Evolutionary conservation across 1,140 invertebrate species (phyloP), one percentile per base, ranked within the genome.

Genomic region (Lepidostoma basale): DNA sequence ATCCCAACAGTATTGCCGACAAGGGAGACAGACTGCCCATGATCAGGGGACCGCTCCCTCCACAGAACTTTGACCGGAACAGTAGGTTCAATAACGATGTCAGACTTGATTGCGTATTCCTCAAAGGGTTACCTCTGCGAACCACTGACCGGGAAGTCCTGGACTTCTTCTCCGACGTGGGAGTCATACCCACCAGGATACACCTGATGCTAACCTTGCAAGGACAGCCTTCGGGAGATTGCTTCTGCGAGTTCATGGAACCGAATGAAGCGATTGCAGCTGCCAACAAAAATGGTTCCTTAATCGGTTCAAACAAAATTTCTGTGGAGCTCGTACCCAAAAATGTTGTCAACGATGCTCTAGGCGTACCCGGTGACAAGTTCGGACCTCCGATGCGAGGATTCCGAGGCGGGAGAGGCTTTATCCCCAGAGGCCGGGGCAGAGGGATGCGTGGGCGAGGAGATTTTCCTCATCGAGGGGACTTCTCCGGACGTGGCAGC

Each of bases 181-280:
- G 89, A 9, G 82, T 94, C 1, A 86, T 88, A 0, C 92, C 93
- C 0, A 83, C 85, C 23, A 86, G 90, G 65, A 92, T 95, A 65
- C 91, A 94, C 74, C 86, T 94, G 64, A 85, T 95, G 77, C 80
- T 88, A 10, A 90, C 89, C 70, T 78, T 86, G 5, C 83, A 83
- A 42, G 87, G 89, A 2, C 83, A 87, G 67, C 90, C 91, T 0
- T 87, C 88, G 0, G 94, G 94, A 0, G 90, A 94, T 71, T 94
- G 92, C 33, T 94, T 93, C 76, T 92, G 94, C 72, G 93, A 96
- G 76, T 96, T 97, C 76, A 79, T 83, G 8, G 86, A 84, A 12
- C 66, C 79, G 0, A 85, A 87, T 25, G 91, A 95, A 74, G 91
- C 91, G 1, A 79, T 86, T 8, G 80, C 83, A 59, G 94, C 93